A percentile compares a stretch with the other conserved stretches of the same genome.
Evolutionary conservation across 2,797 vertebrate species (phyloP).

Genomic region (Morelia viridis): DNA sequence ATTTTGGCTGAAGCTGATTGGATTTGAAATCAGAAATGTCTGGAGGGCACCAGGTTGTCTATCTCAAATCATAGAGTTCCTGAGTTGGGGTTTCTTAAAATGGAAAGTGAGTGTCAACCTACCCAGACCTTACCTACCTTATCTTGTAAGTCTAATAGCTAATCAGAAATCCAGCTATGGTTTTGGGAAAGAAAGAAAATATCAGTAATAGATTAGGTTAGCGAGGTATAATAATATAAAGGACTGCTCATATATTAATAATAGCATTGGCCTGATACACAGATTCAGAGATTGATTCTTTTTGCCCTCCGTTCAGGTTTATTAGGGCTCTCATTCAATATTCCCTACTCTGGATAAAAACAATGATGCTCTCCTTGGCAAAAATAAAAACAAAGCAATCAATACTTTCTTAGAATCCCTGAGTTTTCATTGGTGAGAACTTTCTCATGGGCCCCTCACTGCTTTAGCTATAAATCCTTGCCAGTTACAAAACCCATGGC

Average conservation of each 20-base stretch:
- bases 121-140: background rate
- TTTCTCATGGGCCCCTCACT: slow-evolving; percentile 35
- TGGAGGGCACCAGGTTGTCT: background rate
- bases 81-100: background rate
- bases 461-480: slow-evolving; percentile 23
- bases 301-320: slow-evolving; percentile 49
- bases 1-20: background rate
- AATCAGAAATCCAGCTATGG: background rate
- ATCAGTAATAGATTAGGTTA: background rate
- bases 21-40: background rate
- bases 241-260: background rate
- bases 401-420: slow-evolving; percentile 50
- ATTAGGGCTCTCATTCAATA: slow-evolving; percentile 54
- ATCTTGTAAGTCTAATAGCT: background rate
- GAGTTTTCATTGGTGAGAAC: slow-evolving; percentile 36
- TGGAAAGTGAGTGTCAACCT: background rate
- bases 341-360: slow-evolving; percentile 68
- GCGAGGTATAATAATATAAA: background rate
- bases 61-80: background rate
- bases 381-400: slow-evolving; percentile 41
- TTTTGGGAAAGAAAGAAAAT: background rate
- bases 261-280: background rate
- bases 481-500: slow-evolving; percentile 3
- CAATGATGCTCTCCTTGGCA: slow-evolving; percentile 66
- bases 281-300: slow-evolving; percentile 24